Evolutionary conservation across 92 coral and sea anemone genomes (phyloP), one percentile per base, ranked within the genome.

Genomic region (Isaurus tuberculatus): DNA sequence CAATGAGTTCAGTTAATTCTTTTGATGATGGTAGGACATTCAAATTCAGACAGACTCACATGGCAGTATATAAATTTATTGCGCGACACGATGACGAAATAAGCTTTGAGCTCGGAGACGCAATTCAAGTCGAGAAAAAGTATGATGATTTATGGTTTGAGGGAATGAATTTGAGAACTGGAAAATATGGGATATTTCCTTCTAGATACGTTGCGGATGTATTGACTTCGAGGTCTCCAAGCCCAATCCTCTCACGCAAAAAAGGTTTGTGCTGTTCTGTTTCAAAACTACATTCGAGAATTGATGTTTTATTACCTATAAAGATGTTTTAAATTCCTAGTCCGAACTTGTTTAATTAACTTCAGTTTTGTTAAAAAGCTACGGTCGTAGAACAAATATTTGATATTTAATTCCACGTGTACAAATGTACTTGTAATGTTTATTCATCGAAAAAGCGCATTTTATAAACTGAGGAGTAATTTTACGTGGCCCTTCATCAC

Each of bases 81-180:
- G 91, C 95, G 2, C 91, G 98, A 40, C 99, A 97, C 81, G 87
- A 85, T 13, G 98, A 94, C 66, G 99, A 97, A 82, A 79, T 92
- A 10, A 73, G 79, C 29, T 85, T 97, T 36, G 93, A 94, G 5
- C 75, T 87, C 14, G 99, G 99, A 8, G 99, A 97, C 87, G 91
- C 99, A 15, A 83, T 97, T 40, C 85, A 77, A 53, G 95, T 97
- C 22, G 79, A 81, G 75, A 88, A 81, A 79, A 86, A 83, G 65
- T 86, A 86, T 58, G 97, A 92, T 79, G 99, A 97, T 87, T 78
- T 92, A 63, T 97, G 99, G 99, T 97, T 80, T 72, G 97, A 94
- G 69, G 99, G 99, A 20, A 85, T 86, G 33, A 94, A 94, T 70
- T 58, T 95, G 36, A 85, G 92, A 65, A 92, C 97, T 20, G 97